Evolutionary conservation across 2,797 vertebrate genomes (phyloP).

Genomic region (Chanos chanos): DNA sequence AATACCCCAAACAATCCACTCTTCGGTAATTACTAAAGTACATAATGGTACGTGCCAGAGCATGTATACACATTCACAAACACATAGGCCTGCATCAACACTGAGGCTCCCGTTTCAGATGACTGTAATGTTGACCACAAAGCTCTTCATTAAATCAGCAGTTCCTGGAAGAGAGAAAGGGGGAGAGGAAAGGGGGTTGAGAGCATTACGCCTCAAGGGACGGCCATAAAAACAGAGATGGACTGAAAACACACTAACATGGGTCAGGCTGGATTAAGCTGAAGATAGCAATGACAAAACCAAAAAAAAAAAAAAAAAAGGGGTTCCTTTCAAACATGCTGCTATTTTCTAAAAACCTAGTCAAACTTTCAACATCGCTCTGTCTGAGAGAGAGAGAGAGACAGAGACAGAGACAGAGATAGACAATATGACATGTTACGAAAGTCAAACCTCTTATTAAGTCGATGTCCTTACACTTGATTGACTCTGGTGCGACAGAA

Average conservation of each 20-base stretch:
- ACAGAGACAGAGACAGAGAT: no score
- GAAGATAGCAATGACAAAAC: slow-evolving; percentile 13
- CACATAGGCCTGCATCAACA: slow-evolving; percentile 2
- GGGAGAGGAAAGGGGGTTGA: slow-evolving; percentile 30
- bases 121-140: slow-evolving; percentile 47
- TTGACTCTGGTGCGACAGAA: no score
- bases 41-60: not conserved
- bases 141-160: slow-evolving; percentile 67
- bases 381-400: no score
- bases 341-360: no score
- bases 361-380: no score
- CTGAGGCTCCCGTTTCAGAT: slow-evolving; percentile 40
- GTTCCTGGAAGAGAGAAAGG: slow-evolving; percentile 50
- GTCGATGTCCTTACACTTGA: not conserved
- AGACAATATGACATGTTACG: no score
- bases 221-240: slow-evolving; percentile 17
- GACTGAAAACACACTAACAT: not conserved
- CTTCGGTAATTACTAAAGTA: no score
- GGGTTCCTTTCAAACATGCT: no score
- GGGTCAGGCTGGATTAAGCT: slow-evolving; percentile 23
- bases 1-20: no score
- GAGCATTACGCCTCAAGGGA: slow-evolving; percentile 27
- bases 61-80: slow-evolving; percentile 7
- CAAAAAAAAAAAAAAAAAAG: no score
- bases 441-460: not conserved